Conservation (phyloP, 2,888 invertebrate genomes). For the Melanargia galathea region DNA sequence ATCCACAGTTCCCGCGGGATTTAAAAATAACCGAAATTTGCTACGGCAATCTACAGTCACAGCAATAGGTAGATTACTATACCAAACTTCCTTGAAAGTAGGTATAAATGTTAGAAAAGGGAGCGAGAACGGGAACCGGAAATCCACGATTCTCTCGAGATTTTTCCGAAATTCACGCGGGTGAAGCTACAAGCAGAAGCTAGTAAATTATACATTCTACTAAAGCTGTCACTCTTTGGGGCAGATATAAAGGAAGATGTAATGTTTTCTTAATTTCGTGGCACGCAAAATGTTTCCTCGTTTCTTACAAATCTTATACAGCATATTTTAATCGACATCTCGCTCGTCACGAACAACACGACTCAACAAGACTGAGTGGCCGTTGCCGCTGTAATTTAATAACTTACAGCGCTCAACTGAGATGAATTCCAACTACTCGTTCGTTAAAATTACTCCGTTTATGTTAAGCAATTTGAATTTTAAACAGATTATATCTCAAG, state of each 20-base stretch:
- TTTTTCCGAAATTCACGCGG: no score
- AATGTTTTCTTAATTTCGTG: not conserved
- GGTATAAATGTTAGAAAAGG: no score
- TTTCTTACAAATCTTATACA: not conserved
- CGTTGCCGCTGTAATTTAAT: conserved; percentile 13
- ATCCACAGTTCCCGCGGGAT: no score
- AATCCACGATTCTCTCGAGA: no score
- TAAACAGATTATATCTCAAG: not conserved
- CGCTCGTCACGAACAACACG: conserved; percentile 4
- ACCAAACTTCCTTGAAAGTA: no score
- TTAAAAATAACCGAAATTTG: no score
- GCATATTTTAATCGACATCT: conserved; percentile 3
- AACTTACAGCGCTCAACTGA: conserved; percentile 8
- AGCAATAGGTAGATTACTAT: no score
- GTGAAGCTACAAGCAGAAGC: no score
- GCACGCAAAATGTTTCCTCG: not conserved
- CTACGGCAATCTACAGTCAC: no score
- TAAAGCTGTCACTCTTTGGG: no score
- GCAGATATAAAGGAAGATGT: not conserved
- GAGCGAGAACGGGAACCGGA: no score
- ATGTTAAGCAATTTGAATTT: not conserved
- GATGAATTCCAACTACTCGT: not conserved
- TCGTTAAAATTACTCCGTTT: not conserved
- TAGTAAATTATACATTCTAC: no score
- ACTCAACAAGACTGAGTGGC: conserved; percentile 15